Evolutionary conservation across 2,888 invertebrate species (phyloP).

Genomic region (Antheraea assamensis): DNA sequence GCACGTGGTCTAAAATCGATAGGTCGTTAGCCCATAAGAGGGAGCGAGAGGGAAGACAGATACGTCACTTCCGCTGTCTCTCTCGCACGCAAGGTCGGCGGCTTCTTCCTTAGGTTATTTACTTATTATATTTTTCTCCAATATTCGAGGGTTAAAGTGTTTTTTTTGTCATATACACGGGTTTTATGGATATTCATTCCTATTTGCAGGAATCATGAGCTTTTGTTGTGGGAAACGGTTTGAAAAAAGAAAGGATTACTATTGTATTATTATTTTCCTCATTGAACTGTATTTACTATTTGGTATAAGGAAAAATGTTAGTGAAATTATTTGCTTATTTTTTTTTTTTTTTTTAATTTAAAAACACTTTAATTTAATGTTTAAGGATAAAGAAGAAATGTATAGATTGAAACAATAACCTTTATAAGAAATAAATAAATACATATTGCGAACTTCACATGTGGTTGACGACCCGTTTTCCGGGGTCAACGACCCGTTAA

Average conservation of each 20-base stretch:
- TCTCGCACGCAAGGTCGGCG: constrained; percentile 44
- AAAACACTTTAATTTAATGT: neutral
- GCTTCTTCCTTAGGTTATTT: constrained; percentile 34
- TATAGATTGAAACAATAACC: constrained; percentile 9
- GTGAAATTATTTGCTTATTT: neutral
- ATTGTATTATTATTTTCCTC: neutral
- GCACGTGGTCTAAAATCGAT: constrained; percentile 40
- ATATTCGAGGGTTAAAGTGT: constrained; percentile 25
- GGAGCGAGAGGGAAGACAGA: constrained; percentile 37
- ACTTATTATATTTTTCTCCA: constrained; percentile 35
- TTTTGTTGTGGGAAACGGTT: neutral
- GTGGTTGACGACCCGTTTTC: constrained; percentile 64
- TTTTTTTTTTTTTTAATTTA: neutral
- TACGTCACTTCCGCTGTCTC: constrained; percentile 46
- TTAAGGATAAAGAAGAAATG: neutral
- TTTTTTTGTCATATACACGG: constrained; percentile 15
- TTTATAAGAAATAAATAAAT: constrained; percentile 26
- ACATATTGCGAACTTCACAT: constrained; percentile 36
- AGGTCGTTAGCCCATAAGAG: constrained; percentile 39
- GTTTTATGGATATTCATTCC: neutral
- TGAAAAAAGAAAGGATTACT: neutral
- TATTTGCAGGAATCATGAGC: neutral
- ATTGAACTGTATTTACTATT: neutral
- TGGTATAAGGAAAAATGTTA: neutral
- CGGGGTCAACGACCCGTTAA: constrained; percentile 68